A percentile compares a stretch with the other conserved stretches of the same genome.
Evolutionary conservation across 1,140 invertebrate species (phyloP).

Genomic region (Procambarus virginalis): DNA sequence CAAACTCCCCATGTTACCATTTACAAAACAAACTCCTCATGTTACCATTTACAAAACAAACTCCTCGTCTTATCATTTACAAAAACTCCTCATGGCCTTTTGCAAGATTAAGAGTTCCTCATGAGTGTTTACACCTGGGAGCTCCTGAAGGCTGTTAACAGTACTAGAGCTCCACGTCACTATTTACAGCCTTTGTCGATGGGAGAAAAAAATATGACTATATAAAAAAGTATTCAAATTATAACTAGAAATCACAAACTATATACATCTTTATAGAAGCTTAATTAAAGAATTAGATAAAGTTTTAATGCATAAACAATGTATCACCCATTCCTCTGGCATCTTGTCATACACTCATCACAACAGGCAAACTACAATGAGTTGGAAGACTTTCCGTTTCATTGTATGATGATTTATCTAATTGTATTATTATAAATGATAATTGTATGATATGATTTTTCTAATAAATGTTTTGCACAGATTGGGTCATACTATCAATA

Average conservation of each 20-base stretch:
- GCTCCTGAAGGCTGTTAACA: too few species aligned
- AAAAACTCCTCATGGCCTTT: too few species aligned
- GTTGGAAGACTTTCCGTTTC: background rate
- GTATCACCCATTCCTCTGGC: background rate
- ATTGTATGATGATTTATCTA: background rate
- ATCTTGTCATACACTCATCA: background rate
- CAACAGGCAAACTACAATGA: constrained; percentile 19
- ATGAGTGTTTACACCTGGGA: background rate
- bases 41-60: too few species aligned
- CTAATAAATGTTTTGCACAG: too few species aligned
- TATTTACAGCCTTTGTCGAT: background rate
- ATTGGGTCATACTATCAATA: too few species aligned
- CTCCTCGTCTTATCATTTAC: too few species aligned
- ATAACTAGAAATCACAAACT: constrained; percentile 54
- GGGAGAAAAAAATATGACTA: constrained; percentile 26
- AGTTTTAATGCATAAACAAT: constrained; percentile 1
- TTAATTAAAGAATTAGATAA: constrained; percentile 27
- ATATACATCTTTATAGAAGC: constrained; percentile 54
- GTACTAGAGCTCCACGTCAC: too few species aligned
- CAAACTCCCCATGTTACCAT: too few species aligned
- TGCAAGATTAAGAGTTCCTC: background rate
- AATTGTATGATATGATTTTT: too few species aligned
- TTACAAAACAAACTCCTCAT: too few species aligned
- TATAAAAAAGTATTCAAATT: constrained; percentile 63
- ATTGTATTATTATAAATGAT: too few species aligned